Conservation (phyloP, 2,888 invertebrate species). For the Cheilosia scutellata region DNA sequence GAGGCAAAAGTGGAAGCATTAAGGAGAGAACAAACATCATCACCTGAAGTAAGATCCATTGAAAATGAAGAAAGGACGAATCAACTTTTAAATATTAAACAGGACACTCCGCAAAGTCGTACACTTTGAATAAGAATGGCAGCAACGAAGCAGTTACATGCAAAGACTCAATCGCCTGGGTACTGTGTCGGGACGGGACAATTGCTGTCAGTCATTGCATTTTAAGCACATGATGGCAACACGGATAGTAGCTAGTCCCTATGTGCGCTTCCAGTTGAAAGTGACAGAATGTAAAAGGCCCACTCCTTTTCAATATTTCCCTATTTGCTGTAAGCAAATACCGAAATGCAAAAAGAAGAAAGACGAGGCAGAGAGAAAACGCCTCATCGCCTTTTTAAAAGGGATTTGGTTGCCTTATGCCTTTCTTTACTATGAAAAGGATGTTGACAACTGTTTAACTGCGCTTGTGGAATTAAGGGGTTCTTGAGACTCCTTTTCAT, state of each 20-base stretch:
- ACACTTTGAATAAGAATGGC: conserved; percentile 52
- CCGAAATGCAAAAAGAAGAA: conserved; percentile 9
- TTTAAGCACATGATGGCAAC: conserved; percentile 71
- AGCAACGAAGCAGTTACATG: neutral
- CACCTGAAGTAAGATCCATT: conserved; percentile 70
- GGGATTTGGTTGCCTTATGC: conserved; percentile 36
- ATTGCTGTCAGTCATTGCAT: conserved; percentile 71
- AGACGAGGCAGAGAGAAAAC: conserved; percentile 1
- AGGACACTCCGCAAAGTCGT: conserved; percentile 68
- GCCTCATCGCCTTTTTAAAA: conserved; percentile 59
- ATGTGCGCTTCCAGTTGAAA: conserved; percentile 44
- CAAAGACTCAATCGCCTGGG: neutral
- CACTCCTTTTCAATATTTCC: conserved; percentile 52
- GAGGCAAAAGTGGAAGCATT: conserved; percentile 10
- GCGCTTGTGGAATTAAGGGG: conserved; percentile 66
- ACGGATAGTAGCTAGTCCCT: conserved; percentile 59
- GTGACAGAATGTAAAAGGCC: conserved; percentile 66
- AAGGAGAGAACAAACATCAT: conserved; percentile 64
- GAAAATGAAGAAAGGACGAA: conserved; percentile 64
- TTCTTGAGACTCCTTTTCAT: conserved; percentile 66
- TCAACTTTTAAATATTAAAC: conserved; percentile 75
- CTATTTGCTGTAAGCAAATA: conserved; percentile 68
- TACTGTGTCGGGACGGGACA: conserved; percentile 18
- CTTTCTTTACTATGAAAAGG: conserved; percentile 35
- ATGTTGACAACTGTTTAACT: conserved; percentile 64